Base-by-base conservation (phyloP, 2,797 vertebrate genomes). In the Octomys mimax region DNA sequence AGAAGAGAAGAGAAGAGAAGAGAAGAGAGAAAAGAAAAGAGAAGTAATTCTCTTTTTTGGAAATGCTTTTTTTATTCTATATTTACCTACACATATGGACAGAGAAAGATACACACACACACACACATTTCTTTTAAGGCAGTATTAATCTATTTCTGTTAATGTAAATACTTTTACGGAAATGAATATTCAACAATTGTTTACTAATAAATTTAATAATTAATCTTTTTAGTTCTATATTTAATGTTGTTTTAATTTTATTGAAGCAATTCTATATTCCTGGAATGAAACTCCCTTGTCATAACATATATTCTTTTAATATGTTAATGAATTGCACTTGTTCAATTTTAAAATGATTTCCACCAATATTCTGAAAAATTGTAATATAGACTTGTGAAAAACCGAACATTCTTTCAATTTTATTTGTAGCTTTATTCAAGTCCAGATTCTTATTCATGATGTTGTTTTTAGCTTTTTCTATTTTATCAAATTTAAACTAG, bases 341-440 rank as follows among this genome's bases (percentile, higher is more conserved):
- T 59, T 59, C 64, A 81, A 66, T 59, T 75, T 95, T 87, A 16
- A 75, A 82, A 92, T 49, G 33, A 68, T 92, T 83, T 81, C 9
- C 66, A 88, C 33, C 62, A 91, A 87, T 49, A 80, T 75, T 64
- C 14, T 64, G 2, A 12, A 68, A 92, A 81, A 77, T 61, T 71
- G 78, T 36, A 31, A 4, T 59, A 57, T 1, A 68, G 14, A 94
- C 89, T 84, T 89, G 59, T 68, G 5, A 22, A 86, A 89, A 92
- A 24, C 49, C 36, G 24, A 89, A 77, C 28, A 70, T 26, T 80
- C 75, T 68, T 66, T 68, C 12, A 89, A 75, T 77, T 86, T 62
- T 71, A 24, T 92, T 66, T 94, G 26, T 87, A 84, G 61, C 66
- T 85, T 80, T 59, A 62, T n/a, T 89, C 49, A 85, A n/a, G 57